A percentile compares a stretch with the other conserved stretches of the same genome.
phyloP scores from a whole-genome alignment of 2,797 vertebrate genomes.

The Trematomus bernacchii region DNA sequence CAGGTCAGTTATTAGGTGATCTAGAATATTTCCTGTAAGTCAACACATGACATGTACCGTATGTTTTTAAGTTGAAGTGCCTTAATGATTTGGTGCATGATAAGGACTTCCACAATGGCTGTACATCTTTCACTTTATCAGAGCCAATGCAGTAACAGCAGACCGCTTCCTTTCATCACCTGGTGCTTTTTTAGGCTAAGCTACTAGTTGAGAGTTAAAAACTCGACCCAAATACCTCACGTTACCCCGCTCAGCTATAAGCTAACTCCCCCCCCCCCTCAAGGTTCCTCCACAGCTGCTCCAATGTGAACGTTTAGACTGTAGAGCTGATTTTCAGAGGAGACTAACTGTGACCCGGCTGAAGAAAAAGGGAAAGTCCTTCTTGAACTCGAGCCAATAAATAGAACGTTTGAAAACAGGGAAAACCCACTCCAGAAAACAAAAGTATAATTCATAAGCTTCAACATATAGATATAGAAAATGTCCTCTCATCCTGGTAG shows the following conservation, averaged over 20 bases:
- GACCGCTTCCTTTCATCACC: constrained; percentile 32
- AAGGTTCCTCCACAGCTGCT: constrained; percentile 91
- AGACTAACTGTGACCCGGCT: constrained; percentile 20
- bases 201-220: constrained; percentile 67
- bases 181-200: constrained; percentile 63
- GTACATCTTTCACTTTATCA: constrained; percentile 6
- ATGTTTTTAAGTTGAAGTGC: constrained; percentile 61
- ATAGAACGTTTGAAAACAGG: constrained; percentile 44
- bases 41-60: not conserved
- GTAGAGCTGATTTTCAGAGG: constrained; percentile 27
- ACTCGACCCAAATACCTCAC: constrained; percentile 76
- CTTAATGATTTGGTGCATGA: constrained; percentile 40
- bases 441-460: constrained; percentile 29
- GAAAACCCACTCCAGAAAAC: constrained; percentile 59
- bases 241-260: constrained; percentile 55
- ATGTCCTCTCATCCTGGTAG: constrained; percentile 24
- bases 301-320: constrained; percentile 86
- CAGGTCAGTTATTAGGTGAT: not conserved
- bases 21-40: not conserved
- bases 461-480: not conserved
- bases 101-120: constrained; percentile 62
- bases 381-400: constrained; percentile 43
- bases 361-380: constrained; percentile 57
- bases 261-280: constrained; percentile 83
- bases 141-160: not conserved